These are phyloP conservation scores for Crypturellus tataupa DNA, from an alignment of 2,797 vertebrate genomes.

Conservation along the genomic window DNA sequence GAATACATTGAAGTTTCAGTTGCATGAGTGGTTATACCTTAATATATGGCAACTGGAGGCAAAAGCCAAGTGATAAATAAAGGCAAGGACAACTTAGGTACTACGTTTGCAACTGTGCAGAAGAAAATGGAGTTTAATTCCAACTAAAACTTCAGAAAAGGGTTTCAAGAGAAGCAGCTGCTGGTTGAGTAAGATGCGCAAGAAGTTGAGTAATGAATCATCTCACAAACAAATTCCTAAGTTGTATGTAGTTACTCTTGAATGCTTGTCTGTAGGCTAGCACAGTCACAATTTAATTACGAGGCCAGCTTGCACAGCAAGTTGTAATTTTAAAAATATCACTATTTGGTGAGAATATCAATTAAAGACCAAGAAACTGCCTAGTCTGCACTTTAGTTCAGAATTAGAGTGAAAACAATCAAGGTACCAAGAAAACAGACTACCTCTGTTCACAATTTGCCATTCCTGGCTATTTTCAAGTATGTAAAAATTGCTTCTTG, in stretches of 20 bases:
- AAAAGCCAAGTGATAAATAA: not conserved
- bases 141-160: not conserved
- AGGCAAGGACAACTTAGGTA: not conserved
- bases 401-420: not conserved
- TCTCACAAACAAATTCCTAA: not conserved
- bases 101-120: constrained; percentile 24
- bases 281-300: not conserved
- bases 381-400: not conserved
- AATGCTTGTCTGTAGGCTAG: constrained; percentile 49
- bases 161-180: constrained; percentile 3
- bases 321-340: not conserved
- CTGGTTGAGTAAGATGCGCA: not conserved
- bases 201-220: not conserved
- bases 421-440: not conserved
- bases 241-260: not conserved
- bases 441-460: not conserved
- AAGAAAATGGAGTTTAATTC: constrained; percentile 15
- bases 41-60: not conserved
- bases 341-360: not conserved
- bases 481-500: not conserved
- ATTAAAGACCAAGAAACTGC: not conserved
- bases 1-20: not conserved
- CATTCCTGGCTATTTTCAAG: not conserved
- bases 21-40: not conserved
- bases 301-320: not conserved